Evolutionary conservation across 1,140 invertebrate species (phyloP).

Genomic region (Caenorhabditis tropicalis): DNA sequence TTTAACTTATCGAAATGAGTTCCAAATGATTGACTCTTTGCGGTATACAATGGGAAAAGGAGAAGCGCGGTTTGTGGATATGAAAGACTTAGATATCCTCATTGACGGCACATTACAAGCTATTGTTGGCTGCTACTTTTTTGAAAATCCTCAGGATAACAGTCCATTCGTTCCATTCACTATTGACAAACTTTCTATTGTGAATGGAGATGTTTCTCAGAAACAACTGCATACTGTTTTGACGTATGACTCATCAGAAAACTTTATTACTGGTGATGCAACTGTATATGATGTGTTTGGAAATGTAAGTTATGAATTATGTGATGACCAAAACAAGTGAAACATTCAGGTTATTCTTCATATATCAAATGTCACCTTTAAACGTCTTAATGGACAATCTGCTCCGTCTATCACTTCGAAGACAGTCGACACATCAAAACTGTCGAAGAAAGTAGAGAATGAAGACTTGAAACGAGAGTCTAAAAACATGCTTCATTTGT

Average conservation of each 20-base stretch:
- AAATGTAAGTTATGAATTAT: neutral
- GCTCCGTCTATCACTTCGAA: neutral
- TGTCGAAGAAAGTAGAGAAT: constrained; percentile 1
- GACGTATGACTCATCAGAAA: neutral
- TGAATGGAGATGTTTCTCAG: neutral
- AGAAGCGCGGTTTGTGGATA: neutral
- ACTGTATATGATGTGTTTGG: constrained; percentile 24
- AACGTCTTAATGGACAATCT: neutral
- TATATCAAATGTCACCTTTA: constrained; percentile 6
- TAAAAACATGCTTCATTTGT: constrained; percentile 28
- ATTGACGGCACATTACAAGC: constrained; percentile 45
- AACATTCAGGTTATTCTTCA: constrained; percentile 6
- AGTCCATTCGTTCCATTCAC: constrained; percentile 45
- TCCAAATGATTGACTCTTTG: constrained; percentile 31
- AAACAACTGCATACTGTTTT: neutral
- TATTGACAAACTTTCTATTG: neutral
- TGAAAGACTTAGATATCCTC: constrained; percentile 23
- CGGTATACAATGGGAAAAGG: constrained; percentile 9
- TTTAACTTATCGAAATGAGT: constrained; percentile 30
- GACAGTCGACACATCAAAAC: constrained; percentile 27
- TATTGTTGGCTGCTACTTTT: constrained; percentile 26
- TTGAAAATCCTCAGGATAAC: constrained; percentile 21
- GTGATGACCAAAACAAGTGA: neutral
- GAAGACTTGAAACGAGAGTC: neutral
- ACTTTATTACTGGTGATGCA: constrained; percentile 31